Evolutionary conservation across 1,140 invertebrate genomes (phyloP), one percentile per base, ranked within the genome.

Genomic region (Caenorhabditis brenneri): DNA sequence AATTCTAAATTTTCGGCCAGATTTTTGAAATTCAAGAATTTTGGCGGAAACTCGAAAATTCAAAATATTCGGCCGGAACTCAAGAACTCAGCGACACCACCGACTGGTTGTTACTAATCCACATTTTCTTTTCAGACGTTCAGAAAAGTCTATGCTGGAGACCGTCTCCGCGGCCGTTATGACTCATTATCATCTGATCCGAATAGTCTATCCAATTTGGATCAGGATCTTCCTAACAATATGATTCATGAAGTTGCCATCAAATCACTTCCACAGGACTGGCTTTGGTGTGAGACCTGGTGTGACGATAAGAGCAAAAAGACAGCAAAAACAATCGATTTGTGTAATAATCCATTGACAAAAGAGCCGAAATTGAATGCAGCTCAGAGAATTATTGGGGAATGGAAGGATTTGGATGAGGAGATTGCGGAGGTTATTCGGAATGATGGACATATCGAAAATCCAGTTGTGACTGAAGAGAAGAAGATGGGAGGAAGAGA

Each of bases 231-330:
- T 46, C 95, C 95, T n/a, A 96, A 96, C 89, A 96, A 98, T 91
- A 99, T 99, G 98, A 99, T 99, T 85, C 97, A 99, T 93, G 97
- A 91, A 83, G 97, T 99, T 60, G 94, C 95, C 0, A 98, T 99
- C 79, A 99, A 99, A 91, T 98, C 96, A 0, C 92, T 99, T 87
- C 97, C 98, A 1, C 97, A 99, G 91, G 97, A 99, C 90, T 99
- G 98, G 97, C 92, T 99, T n/a, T 99, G 97, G 97, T 99, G 98
- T 92, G 97, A 99, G 93, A 99, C 98, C 0, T 99, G 98, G 98
- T 99, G 98, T 91, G 95, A 95, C 91, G 94, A 98, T 89, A 93
- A 91, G 16, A 95, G 95, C 0, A 98, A 99, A 91, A 92, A 93
- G 86, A 93, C 93, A 86, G 98, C 98, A 2, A 99, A 99, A 92